Conservation (phyloP, 1,140 invertebrate species). For the Samia ricini region DNA sequence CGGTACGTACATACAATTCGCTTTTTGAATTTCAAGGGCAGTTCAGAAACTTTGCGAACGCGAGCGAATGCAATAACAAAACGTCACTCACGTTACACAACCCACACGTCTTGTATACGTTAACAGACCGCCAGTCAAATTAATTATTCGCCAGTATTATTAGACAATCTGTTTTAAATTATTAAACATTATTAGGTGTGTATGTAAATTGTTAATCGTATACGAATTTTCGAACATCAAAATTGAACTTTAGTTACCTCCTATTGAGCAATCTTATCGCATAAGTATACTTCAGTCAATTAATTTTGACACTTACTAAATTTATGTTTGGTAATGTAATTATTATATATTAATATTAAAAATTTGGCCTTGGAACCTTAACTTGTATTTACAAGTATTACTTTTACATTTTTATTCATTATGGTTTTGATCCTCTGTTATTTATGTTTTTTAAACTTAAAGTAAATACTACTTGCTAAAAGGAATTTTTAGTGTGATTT, state of each 20-base stretch:
- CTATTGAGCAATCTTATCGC: slow-evolving; percentile 3
- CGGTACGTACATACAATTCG: slow-evolving; percentile 1
- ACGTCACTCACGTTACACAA: slow-evolving; percentile 36
- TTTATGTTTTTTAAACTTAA: too few species aligned
- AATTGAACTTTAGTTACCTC: slow-evolving; percentile 18
- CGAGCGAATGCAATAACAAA: slow-evolving; percentile 24
- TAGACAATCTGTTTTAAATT: slow-evolving; percentile 28
- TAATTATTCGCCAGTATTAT: slow-evolving; percentile 29
- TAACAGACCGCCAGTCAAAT: slow-evolving; percentile 27
- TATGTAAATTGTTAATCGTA: not conserved
- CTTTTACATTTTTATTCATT: too few species aligned
- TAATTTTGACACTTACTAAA: slow-evolving; percentile 7
- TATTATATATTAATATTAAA: not conserved
- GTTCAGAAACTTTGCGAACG: slow-evolving; percentile 30
- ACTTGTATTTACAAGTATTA: not conserved
- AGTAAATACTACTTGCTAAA: too few species aligned
- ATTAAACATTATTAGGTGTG: slow-evolving; percentile 13
- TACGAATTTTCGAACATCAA: slow-evolving; percentile 9
- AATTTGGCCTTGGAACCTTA: not conserved
- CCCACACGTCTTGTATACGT: slow-evolving; percentile 30
- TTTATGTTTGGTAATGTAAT: not conserved
- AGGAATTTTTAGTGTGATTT: too few species aligned
- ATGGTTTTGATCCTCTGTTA: too few species aligned
- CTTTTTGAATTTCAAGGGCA: slow-evolving; percentile 30
- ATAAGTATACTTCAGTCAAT: not conserved